Evolutionary conservation across 2,888 invertebrate species (phyloP), one percentile per base, ranked within the genome.

Genomic region (Ophion ventricosus): DNA sequence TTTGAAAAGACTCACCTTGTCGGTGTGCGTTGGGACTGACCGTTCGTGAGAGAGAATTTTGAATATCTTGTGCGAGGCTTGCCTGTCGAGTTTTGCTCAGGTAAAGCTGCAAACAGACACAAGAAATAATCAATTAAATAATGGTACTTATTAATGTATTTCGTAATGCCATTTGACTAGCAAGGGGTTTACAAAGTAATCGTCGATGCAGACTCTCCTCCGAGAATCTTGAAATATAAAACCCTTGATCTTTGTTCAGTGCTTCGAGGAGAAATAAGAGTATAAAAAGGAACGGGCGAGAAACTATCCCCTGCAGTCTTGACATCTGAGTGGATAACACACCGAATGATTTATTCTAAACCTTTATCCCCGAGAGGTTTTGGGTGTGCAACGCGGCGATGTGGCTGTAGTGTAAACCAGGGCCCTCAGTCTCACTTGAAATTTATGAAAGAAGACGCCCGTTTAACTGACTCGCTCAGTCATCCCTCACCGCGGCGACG

Each of bases 381-480:
- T 59, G 40, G 61, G 14, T 73, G 63, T 64, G 85, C 79, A 80
- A 73, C 76, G 74, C 49, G 49, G 23, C 23, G 40, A 25, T 73
- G 56, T 20, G 61, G 26, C 75, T 26, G 29, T 69, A 63, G 64
- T 74, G 59, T 56, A 59, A 72, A 80, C 61, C 73, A 74, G 86
- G 72, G 84, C 86, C 79, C 82, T 75, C 74, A 59, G 79, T 73
- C 75, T 87, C 90, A 88, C 90, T 90, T 88, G 90, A 92, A 93
- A 93, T 93, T 93, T 93, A 93, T 93, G 93, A 93, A 93, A 92
- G 92, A 93, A 93, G 92, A 91, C 90, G 91, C 91, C 91, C 91
- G 92, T 92, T 92, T 92, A 93, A 92, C 93, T 92, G 91, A 92
- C 90, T 91, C 89, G 92, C 90, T 93, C 92, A 92, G 92, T 92